Conservation (phyloP, 2,113 vertebrate genomes). For the Oceanites oceanicus region DNA sequence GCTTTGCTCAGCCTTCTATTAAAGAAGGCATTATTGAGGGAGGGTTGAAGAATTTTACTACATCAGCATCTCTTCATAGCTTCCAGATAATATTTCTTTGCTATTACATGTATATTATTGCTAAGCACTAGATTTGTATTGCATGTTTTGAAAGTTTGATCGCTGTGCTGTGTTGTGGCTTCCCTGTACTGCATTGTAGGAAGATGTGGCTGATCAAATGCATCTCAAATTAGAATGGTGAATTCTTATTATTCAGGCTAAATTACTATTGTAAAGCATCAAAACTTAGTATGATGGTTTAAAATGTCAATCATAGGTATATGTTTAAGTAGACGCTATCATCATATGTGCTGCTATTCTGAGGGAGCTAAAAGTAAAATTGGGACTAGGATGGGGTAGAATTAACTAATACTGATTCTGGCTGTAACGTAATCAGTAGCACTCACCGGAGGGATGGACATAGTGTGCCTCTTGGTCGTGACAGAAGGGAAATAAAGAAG, state of each 20-base stretch:
- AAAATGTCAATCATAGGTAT: rapidly evolving
- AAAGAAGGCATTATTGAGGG: background rate
- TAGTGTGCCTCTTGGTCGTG: background rate
- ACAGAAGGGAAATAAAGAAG: background rate
- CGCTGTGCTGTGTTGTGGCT: background rate
- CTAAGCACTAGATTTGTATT: background rate
- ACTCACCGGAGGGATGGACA: background rate
- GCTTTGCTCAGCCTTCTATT: background rate
- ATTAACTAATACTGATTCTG: background rate
- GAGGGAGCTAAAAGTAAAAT: background rate
- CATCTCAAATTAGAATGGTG: background rate
- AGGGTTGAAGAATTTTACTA: background rate
- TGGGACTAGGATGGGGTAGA: background rate
- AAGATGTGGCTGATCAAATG: background rate
- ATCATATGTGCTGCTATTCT: background rate
- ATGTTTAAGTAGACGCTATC: background rate
- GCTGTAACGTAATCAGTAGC: background rate
- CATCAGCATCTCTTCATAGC: background rate
- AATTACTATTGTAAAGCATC: background rate
- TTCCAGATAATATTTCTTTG: background rate
- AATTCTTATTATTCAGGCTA: background rate
- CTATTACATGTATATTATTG: background rate
- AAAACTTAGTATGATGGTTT: background rate
- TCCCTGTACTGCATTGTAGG: background rate
- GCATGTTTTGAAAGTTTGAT: background rate